Percentiles rank a stretch among this genome's conserved stretches.
Conservation (phyloP, 2,797 vertebrate genomes). For the Lagorchestes hirsutus region DNA sequence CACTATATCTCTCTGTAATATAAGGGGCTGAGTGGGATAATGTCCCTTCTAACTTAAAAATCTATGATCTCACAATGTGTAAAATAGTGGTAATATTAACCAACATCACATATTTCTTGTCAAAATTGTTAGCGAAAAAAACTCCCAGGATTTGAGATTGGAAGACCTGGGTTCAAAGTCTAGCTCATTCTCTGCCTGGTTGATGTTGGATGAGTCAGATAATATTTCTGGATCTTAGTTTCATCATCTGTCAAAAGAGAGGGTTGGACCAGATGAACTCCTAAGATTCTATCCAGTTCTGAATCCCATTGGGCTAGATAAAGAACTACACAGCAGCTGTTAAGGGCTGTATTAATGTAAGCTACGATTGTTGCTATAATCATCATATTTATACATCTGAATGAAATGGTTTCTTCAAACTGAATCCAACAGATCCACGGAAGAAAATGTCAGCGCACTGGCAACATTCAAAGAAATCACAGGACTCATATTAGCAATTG, state of each 20-base stretch:
- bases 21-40: not conserved
- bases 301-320: not conserved
- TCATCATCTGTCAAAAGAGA: not conserved
- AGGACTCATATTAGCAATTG: not conserved
- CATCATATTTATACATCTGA: not conserved
- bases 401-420: not conserved
- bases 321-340: not conserved
- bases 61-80: not conserved
- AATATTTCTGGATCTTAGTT: not conserved
- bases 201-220: not conserved
- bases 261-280: not conserved
- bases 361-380: not conserved
- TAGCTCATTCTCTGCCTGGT: not conserved
- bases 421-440: not conserved
- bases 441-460: not conserved
- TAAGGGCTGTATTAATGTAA: not conserved
- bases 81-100: not conserved
- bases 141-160: not conserved
- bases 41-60: not conserved
- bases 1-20: not conserved
- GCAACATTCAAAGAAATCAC: conserved; percentile 20
- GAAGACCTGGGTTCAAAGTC: not conserved
- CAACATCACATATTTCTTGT: not conserved
- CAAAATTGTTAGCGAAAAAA: not conserved
- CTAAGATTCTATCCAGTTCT: not conserved